phyloP scores from a whole-genome alignment of 2,797 vertebrate genomes.

The Galagoides demidoff region DNA sequence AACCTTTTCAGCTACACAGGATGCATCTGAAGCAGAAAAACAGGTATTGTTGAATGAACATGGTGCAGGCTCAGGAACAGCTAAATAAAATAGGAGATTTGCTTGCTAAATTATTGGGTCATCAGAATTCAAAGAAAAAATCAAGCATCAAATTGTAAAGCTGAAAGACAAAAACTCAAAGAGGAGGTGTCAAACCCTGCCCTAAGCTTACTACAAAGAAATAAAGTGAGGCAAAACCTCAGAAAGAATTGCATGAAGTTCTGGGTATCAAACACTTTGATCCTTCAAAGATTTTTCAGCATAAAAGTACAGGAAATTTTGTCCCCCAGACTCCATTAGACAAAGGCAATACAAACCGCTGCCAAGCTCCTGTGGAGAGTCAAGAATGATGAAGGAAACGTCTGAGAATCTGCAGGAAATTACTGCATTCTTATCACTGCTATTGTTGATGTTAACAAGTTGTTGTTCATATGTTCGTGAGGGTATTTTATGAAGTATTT shows the following conservation, averaged over 20 bases:
- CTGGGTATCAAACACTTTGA: constrained; percentile 90
- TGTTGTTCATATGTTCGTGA: not conserved
- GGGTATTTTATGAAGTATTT: constrained; percentile 52
- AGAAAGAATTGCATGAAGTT: constrained; percentile 89
- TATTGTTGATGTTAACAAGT: constrained; percentile 12
- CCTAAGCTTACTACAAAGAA: constrained; percentile 89
- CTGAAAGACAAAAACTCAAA: constrained; percentile 94
- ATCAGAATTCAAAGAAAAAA: constrained; percentile 99
- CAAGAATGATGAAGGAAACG: constrained; percentile 46
- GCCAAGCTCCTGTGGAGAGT: constrained; percentile 45
- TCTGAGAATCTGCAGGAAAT: constrained; percentile 34
- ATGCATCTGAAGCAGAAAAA: constrained; percentile 94
- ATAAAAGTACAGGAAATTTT: constrained; percentile 93
- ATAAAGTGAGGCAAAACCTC: constrained; percentile 81
- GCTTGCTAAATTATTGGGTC: constrained; percentile 94
- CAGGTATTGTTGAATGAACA: constrained; percentile 92
- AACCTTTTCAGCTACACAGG: constrained; percentile 95
- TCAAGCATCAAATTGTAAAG: constrained; percentile 97
- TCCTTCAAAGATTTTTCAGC: constrained; percentile 94
- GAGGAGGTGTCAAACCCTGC: constrained; percentile 93
- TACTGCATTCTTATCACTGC: not conserved
- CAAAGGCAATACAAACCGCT: constrained; percentile 85
- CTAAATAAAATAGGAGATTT: constrained; percentile 90
- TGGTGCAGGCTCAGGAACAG: constrained; percentile 93
- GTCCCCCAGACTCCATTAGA: constrained; percentile 87